Conservation (phyloP, 2,888 invertebrate species). For the Leucoptera coffeella region DNA sequence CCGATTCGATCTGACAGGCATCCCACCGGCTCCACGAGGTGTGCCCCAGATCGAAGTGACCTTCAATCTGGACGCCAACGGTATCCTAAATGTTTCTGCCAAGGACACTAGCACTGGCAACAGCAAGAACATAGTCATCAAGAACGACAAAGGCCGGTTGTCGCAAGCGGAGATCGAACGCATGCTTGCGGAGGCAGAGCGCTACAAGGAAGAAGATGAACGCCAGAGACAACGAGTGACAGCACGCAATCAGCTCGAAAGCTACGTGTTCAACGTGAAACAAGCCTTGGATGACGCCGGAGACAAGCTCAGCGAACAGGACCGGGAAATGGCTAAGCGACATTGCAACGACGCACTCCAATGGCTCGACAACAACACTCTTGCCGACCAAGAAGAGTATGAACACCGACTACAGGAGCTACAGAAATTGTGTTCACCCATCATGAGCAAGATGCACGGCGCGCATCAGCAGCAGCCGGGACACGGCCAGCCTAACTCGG, state of each 20-base stretch:
- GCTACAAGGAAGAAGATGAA: constrained; percentile 67
- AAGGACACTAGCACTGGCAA: constrained; percentile 61
- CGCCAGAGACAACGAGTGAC: constrained; percentile 60
- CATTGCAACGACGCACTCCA: constrained; percentile 56
- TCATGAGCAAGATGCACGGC: constrained; percentile 55
- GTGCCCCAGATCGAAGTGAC: constrained; percentile 65
- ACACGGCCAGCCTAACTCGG: constrained; percentile 6
- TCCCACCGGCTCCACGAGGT: constrained; percentile 64
- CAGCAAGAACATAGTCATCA: constrained; percentile 71
- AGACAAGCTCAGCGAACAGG: constrained; percentile 55
- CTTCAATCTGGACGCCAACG: constrained; percentile 73
- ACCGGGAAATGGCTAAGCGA: constrained; percentile 50
- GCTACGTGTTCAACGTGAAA: constrained; percentile 63
- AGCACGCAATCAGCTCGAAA: constrained; percentile 66
- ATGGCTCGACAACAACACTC: constrained; percentile 66
- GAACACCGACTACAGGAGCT: constrained; percentile 56
- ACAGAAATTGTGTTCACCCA: constrained; percentile 48
- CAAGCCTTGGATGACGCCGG: constrained; percentile 60
- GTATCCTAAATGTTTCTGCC: constrained; percentile 80
- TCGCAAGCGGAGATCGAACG: constrained; percentile 77
- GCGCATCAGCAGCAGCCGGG: constrained; percentile 14
- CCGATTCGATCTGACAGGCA: constrained; percentile 60
- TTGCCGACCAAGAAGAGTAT: constrained; percentile 59
- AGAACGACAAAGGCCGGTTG: constrained; percentile 75
- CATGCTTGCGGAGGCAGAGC: constrained; percentile 71